These are phyloP conservation scores for Forbesichthys agassizii DNA, from an alignment of 2,113 vertebrate species.

Conservation along the genomic window DNA sequence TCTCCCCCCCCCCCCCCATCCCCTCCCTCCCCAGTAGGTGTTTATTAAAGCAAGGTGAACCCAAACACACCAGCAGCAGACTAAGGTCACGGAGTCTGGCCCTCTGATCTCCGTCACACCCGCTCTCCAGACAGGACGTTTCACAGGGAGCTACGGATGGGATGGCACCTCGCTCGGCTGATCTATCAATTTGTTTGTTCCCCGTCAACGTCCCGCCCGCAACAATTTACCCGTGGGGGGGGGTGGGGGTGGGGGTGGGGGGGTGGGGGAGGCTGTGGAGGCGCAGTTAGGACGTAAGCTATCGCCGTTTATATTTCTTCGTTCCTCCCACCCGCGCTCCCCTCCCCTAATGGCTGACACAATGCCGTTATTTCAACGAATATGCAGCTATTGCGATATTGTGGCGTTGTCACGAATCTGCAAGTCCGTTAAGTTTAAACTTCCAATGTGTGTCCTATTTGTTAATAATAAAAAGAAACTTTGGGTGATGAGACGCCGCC, in stretches of 20 bases:
- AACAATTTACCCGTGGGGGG: not conserved
- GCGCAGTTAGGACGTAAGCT: conserved; percentile 36
- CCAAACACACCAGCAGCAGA: conserved; percentile 57
- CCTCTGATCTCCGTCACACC: conserved; percentile 66
- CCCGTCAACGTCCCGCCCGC: conserved; percentile 53
- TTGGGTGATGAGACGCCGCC: not conserved
- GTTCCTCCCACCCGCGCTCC: not conserved
- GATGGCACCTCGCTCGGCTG: conserved; percentile 57
- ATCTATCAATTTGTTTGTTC: conserved; percentile 74
- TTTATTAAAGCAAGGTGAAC: conserved; percentile 80
- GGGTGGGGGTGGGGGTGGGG: not conserved
- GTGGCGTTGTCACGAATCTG: conserved; percentile 16
- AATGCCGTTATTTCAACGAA: conserved; percentile 24
- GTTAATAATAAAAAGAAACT: not conserved
- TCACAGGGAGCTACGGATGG: conserved; percentile 63
- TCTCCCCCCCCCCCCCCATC: no score
- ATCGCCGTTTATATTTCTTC: conserved; percentile 27
- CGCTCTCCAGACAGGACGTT: conserved; percentile 56
- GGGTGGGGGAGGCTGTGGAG: not conserved
- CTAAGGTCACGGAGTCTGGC: conserved; percentile 54
- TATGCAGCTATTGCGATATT: conserved; percentile 4
- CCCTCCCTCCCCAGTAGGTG: conserved; percentile 30
- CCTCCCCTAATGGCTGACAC: conserved; percentile 17
- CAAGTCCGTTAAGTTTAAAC: conserved; percentile 14
- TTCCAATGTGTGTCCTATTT: conserved; percentile 23